These are phyloP conservation scores for Megalops atlanticus DNA, from an alignment of 2,113 vertebrate genomes.

Conservation along the genomic window DNA sequence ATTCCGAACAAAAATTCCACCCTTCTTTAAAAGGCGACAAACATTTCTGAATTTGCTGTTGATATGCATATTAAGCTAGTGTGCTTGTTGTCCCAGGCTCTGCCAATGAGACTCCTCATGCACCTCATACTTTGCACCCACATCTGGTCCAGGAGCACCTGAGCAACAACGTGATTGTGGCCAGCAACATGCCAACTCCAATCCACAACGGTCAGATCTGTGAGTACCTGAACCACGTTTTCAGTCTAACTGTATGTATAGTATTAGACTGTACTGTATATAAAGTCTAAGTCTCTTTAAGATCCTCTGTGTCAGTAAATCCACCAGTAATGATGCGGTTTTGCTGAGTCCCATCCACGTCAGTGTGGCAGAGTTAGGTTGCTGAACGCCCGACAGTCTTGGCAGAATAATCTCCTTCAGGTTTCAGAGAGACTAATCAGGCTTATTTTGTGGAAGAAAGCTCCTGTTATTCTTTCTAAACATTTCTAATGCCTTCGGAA, in stretches of 20 bases:
- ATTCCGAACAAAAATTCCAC: too few species aligned
- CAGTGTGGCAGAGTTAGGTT: constrained; percentile 48
- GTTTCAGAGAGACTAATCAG: constrained; percentile 65
- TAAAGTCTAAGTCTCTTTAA: not conserved
- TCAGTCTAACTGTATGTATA: not conserved
- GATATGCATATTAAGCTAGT: too few species aligned
- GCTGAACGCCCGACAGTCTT: constrained; percentile 52
- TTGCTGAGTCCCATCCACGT: constrained; percentile 19
- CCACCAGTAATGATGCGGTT: not conserved
- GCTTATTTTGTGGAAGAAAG: constrained; percentile 70
- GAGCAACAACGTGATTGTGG: constrained; percentile 91
- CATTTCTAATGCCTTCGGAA: constrained; percentile 66
- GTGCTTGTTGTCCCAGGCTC: constrained; percentile 73
- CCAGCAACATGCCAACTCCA: constrained; percentile 85
- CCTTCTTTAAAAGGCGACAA: too few species aligned
- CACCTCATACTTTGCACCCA: constrained; percentile 92
- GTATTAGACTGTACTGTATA: not conserved
- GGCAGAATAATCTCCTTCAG: constrained; percentile 64
- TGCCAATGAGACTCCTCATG: constrained; percentile 85
- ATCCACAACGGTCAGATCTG: constrained; percentile 97
- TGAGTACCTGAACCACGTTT: constrained; percentile 69
- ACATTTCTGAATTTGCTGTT: not conserved
- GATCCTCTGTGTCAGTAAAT: not conserved
- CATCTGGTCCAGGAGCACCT: constrained; percentile 97
- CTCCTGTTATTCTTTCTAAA: constrained; percentile 66